phyloP scores from a whole-genome alignment of 2,113 vertebrate genomes.

The Bufo gargarizans region DNA sequence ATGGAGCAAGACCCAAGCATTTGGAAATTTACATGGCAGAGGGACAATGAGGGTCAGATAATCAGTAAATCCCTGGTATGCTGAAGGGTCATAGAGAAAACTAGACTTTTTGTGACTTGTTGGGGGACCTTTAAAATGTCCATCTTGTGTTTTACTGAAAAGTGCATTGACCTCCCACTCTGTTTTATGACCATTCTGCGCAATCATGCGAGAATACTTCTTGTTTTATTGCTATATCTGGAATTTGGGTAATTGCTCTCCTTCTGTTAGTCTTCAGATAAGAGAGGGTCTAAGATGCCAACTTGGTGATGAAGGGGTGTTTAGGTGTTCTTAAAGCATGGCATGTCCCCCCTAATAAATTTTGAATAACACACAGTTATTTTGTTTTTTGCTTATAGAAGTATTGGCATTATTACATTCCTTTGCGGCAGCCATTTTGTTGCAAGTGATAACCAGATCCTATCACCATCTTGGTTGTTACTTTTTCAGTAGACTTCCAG shows the following conservation, averaged over 20 bases:
- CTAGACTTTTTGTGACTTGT: slow-evolving; percentile 16
- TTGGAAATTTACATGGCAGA: slow-evolving; percentile 56
- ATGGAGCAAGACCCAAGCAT: slow-evolving; percentile 47
- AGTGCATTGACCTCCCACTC: slow-evolving; percentile 21
- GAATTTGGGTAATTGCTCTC: background rate
- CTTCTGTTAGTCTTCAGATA: background rate
- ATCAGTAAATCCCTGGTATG: slow-evolving; percentile 54
- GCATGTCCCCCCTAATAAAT: too few species aligned
- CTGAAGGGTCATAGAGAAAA: background rate
- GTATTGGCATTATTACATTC: background rate
- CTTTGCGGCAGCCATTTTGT: too few species aligned
- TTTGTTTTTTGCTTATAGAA: background rate
- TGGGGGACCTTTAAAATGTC: slow-evolving; percentile 35
- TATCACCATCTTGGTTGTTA: background rate
- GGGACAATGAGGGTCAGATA: slow-evolving; percentile 33
- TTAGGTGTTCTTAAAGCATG: too few species aligned
- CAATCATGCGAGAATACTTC: background rate
- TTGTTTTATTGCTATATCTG: slow-evolving; percentile 7
- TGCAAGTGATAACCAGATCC: too few species aligned
- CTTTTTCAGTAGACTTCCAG: background rate
- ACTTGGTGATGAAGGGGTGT: background rate
- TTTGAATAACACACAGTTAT: background rate
- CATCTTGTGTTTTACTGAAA: background rate
- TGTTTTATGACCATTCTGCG: background rate
- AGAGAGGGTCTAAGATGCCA: background rate